Evolutionary conservation across 1,140 invertebrate species (phyloP), one percentile per base, ranked within the genome.

Genomic region (Drosophila fuyamai): DNA sequence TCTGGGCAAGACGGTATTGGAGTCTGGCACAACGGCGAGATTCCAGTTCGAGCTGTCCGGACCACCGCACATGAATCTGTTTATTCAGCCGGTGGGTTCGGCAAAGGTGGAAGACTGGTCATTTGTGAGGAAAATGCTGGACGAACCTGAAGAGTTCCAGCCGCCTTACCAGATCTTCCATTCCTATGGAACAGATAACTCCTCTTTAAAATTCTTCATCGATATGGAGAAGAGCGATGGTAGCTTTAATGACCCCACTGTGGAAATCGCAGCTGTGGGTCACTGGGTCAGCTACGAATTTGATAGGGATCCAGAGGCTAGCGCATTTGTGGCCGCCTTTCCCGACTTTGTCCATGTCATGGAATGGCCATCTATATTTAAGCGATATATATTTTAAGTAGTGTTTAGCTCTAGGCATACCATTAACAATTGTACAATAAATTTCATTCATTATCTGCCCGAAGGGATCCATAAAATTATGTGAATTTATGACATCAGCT

Each of bases 1-100:
- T 3, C n/a, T 89, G 5, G 72, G 65, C 9, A 89, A 84, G 58
- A 82, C 76, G 1, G 44, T 70, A 1, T 7, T 71, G 0, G 67
- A 76, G 12, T 50, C 56, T 0, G 40, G 32, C 5, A 72, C 55
- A 1, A 73, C 62, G 0, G 55, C 71, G 0, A 60, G 83, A 6
- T 89, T 65, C 14, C 74, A 77, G 32, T 92, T 89, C 35, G 54
- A 72, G 29, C 29, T 90, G 80, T 63, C 78, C 94, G 96, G 96
- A 55, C 95, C 96, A 1, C 93, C 95, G 63, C 96, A 97, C 79
- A 95, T 96, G 91, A 95, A 94, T n/a, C 91, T 96, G 7, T 95
- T 96, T 77, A 83, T 97, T 13, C 95, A 95, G n/a, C 95, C 96
- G 0, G 91, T 94, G 40, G 81, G 93, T 23, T 93, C 93, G 56